These are phyloP conservation scores for Boloria selene DNA, from an alignment of 2,888 invertebrate species.

Conservation along the genomic window DNA sequence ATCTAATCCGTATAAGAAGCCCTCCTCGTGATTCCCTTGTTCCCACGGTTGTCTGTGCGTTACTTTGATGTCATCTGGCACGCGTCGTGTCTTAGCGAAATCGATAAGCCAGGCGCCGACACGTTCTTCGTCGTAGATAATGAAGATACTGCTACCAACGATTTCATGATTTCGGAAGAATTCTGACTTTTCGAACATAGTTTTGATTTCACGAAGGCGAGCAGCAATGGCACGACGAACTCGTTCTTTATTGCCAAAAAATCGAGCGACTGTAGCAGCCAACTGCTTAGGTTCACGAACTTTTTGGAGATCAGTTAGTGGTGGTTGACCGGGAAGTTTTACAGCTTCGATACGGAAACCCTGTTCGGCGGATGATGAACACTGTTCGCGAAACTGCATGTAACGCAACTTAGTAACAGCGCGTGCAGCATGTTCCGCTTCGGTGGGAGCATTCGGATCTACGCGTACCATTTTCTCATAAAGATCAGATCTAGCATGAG, in stretches of 20 bases:
- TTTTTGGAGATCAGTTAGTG: conserved; percentile 93
- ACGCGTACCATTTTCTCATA: conserved; percentile 98
- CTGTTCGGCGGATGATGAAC: conserved; percentile 95
- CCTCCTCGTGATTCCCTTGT: conserved; percentile 98
- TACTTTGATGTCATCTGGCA: conserved; percentile 86
- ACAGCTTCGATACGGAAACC: conserved; percentile 98
- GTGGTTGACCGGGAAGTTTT: conserved; percentile 91
- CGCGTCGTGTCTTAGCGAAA: conserved; percentile 94
- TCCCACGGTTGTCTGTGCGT: conserved; percentile 92
- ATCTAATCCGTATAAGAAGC: conserved; percentile 95
- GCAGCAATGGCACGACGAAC: conserved; percentile 86
- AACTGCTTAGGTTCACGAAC: conserved; percentile 91
- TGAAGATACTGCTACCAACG: conserved; percentile 95
- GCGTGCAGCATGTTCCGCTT: conserved; percentile 89
- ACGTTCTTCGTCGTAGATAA: conserved; percentile 94
- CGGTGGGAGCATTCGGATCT: conserved; percentile 92
- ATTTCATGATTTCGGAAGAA: conserved; percentile 95
- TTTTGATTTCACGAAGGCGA: conserved; percentile 89
- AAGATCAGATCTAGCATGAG: conserved; percentile 90
- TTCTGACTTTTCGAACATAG: conserved; percentile 90
- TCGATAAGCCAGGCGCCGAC: conserved; percentile 98
- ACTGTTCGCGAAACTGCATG: conserved; percentile 97
- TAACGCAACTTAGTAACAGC: conserved; percentile 98
- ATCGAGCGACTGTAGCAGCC: conserved; percentile 86
- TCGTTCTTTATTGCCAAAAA: conserved; percentile 85